Evolutionary conservation across 1,140 invertebrate species (phyloP).

Genomic region (Aporrectodea caliginosa): DNA sequence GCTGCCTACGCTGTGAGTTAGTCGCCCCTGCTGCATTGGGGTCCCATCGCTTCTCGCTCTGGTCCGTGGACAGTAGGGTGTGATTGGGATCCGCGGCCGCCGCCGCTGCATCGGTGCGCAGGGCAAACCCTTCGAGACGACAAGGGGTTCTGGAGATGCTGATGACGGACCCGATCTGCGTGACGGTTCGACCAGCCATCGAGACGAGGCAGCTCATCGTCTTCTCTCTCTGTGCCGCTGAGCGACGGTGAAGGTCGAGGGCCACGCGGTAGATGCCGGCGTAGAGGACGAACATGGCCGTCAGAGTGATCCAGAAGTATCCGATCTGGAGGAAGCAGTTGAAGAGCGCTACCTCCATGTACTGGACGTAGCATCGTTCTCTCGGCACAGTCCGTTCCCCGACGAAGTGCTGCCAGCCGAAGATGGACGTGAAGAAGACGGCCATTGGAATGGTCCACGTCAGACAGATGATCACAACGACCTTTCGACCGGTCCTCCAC

Average conservation of each 20-base stretch:
- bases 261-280: constrained; percentile 97
- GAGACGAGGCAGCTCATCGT: constrained; percentile 58
- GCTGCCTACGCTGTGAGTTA: too few relatives aligned
- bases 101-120: too few relatives aligned
- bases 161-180: too few relatives aligned
- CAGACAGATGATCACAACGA: constrained; percentile 74
- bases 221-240: constrained; percentile 62
- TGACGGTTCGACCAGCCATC: constrained; percentile 35
- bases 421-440: too few relatives aligned
- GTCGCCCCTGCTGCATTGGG: too few relatives aligned
- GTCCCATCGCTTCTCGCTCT: too few relatives aligned
- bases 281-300: constrained; percentile 66
- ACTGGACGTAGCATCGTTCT: constrained; percentile 93
- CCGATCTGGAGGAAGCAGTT: too few relatives aligned
- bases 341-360: constrained; percentile 94
- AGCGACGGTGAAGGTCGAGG: constrained; percentile 95
- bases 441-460: constrained; percentile 97
- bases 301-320: constrained; percentile 92
- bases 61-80: too few relatives aligned
- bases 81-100: too few relatives aligned
- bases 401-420: constrained; percentile 98
- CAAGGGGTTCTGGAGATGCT: too few relatives aligned
- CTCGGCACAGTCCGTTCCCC: constrained; percentile 68
- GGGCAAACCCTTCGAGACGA: too few relatives aligned
- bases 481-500: constrained; percentile 91